Base-by-base conservation (phyloP, 1,140 invertebrate genomes). In the Antheraea pernyi region DNA sequence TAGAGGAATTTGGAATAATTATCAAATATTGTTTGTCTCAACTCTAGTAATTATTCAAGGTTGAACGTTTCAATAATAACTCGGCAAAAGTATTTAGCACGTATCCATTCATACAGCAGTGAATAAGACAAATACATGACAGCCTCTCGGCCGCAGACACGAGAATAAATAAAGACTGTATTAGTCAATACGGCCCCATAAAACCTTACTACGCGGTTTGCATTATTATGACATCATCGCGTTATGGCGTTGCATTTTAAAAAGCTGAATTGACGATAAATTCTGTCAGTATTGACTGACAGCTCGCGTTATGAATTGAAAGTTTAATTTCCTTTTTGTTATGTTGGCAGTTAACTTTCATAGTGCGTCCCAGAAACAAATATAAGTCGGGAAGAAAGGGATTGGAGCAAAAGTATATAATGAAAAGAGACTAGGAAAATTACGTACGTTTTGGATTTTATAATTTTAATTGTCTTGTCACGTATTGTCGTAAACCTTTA, bases 221-320 rank as follows among this genome's bases (percentile, higher is more conserved):
- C 60, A 71, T 66, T 59, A 58, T 48, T 64, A 75, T 71, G 67
- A 71, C 63, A 64, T 71, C 70, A 69, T 30, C 65, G 48, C 11
- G 67, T 13, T 53, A n/a, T 53, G 46, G 46, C 46, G 9, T 2
- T 11, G 46, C 46, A 53, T 53, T 13, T 53, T 53, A 53, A 53
- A 53, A 53, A 53, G 46, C 13, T 53, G 10, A 6, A 53, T 53
- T 53, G 46, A 13, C 46, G 16, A 53, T 53, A 53, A 53, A 53
- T 53, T 53, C 13, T 53, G 46, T 53, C 46, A 53, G 13, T n/a
- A 53, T n/a, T 53, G 46, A 53, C 46, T 53, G 46, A 53, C 46
- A 53, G 46, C 16, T 53, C 16, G 46, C 46, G 46, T 53, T 53
- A 53, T 53, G 46, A 53, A 53, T 53, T 13, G 13, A 53, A 53